These are phyloP conservation scores for Patella caerulea DNA, from an alignment of 2,888 invertebrate species.

Conservation along the genomic window DNA sequence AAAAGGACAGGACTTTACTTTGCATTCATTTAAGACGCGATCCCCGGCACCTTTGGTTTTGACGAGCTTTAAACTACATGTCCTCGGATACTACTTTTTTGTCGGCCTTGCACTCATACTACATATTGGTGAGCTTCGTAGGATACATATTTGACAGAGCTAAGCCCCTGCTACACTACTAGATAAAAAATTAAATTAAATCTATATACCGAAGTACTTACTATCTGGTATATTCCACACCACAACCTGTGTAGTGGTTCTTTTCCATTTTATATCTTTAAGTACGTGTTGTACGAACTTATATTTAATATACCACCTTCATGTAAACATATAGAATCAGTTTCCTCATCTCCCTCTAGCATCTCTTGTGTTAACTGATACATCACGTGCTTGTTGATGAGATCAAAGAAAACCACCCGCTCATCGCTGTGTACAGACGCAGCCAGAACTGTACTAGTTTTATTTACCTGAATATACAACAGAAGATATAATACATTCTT, in stretches of 20 bases:
- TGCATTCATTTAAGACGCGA: too few relatives aligned
- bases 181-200: too few relatives aligned
- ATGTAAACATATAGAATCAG: background rate
- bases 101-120: too few relatives aligned
- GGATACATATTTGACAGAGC: too few relatives aligned
- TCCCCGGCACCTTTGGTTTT: too few relatives aligned
- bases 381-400: background rate
- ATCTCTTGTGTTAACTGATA: background rate
- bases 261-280: background rate
- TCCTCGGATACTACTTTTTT: too few relatives aligned
- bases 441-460: background rate
- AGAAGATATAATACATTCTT: too few relatives aligned
- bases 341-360: background rate
- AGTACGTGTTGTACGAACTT: background rate
- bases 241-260: background rate
- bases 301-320: background rate
- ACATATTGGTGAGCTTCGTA: too few relatives aligned
- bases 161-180: too few relatives aligned
- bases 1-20: too few relatives aligned
- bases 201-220: background rate
- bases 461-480: background rate
- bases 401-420: background rate
- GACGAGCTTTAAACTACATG: too few relatives aligned
- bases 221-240: background rate
- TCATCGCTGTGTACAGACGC: background rate